Percentiles rank a stretch among this genome's conserved stretches.
Conservation (phyloP, 2,888 invertebrate species). For the Rhamnusium bicolor region DNA sequence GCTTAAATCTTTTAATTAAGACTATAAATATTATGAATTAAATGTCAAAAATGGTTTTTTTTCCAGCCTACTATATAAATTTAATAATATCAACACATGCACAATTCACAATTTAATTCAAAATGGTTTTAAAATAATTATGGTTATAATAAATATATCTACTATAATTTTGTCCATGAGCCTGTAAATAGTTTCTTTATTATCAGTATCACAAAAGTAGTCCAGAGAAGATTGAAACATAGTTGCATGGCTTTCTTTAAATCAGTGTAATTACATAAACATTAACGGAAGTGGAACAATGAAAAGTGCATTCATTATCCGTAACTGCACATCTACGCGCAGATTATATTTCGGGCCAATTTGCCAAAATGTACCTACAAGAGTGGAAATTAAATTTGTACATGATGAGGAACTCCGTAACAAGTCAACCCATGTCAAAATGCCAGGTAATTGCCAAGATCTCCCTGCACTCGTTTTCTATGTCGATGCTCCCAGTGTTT, state of each 20-base stretch:
- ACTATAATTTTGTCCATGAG: no score
- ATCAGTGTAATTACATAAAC: not conserved
- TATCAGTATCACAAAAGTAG: no score
- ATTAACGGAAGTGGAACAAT: not conserved
- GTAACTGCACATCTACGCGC: not conserved
- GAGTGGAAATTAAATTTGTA: conserved; percentile 17
- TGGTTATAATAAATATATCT: no score
- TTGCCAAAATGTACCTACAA: conserved; percentile 11
- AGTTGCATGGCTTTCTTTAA: not conserved
- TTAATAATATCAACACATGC: no score
- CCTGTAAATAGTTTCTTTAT: no score
- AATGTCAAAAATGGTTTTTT: no score
- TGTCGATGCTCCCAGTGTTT: conserved; percentile 39
- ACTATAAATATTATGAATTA: no score
- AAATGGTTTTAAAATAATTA: no score
- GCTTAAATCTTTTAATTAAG: no score
- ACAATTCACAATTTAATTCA: no score
- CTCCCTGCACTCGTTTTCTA: conserved; percentile 45
- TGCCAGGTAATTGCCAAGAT: conserved; percentile 48
- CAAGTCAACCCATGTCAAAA: conserved; percentile 49
- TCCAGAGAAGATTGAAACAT: not conserved
- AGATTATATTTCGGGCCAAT: not conserved
- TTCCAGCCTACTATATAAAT: no score
- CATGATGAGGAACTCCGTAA: conserved; percentile 19
- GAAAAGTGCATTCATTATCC: not conserved